These are phyloP conservation scores for Nesoenas mayeri DNA, from an alignment of 2,113 vertebrate species.

Conservation along the genomic window DNA sequence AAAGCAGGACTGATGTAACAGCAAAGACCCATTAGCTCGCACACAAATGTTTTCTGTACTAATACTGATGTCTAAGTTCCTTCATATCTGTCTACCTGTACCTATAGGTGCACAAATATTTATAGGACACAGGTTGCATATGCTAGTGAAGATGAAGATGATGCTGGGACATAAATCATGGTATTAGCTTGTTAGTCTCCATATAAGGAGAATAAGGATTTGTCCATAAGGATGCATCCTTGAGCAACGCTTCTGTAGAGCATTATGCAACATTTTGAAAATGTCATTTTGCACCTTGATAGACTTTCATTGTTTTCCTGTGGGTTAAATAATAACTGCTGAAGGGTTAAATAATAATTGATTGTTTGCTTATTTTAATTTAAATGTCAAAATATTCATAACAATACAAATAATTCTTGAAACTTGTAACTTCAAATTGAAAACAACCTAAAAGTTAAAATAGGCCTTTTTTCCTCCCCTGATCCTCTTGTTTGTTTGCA, in stretches of 20 bases:
- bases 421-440: background rate
- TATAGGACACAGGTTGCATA: background rate
- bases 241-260: background rate
- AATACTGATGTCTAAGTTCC: background rate
- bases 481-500: background rate
- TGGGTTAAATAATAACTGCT: background rate
- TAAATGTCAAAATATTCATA: background rate
- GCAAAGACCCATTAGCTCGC: background rate
- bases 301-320: background rate
- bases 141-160: background rate
- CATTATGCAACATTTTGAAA: background rate
- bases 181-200: background rate
- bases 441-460: background rate
- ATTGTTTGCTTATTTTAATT: background rate
- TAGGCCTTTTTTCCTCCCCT: background rate
- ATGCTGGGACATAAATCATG: background rate
- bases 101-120: background rate
- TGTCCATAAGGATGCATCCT: background rate
- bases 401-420: background rate
- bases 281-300: background rate
- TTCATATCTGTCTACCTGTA: background rate
- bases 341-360: background rate
- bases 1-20: background rate
- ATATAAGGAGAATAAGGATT: background rate
- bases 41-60: background rate